Percentiles rank a stretch among this genome's conserved stretches.
Evolutionary conservation across 2,113 vertebrate species (phyloP).

Genomic region (Muntiacus reevesi): DNA sequence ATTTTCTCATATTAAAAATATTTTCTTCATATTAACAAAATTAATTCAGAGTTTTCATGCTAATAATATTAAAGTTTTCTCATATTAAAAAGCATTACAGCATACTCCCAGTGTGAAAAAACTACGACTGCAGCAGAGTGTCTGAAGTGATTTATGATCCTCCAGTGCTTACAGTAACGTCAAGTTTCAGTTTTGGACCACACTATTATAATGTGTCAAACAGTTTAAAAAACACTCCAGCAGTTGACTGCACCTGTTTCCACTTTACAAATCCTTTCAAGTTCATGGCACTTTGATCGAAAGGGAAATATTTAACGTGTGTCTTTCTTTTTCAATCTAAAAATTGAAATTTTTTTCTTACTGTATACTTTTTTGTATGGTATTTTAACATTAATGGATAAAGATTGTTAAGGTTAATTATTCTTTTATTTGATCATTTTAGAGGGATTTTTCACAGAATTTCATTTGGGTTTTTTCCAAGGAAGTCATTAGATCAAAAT

Average conservation of each 20-base stretch:
- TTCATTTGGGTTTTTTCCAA: conserved; percentile 50
- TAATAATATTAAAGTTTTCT: neutral
- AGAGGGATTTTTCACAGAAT: conserved; percentile 13
- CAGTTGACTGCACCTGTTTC: conserved; percentile 84
- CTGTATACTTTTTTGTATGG: conserved; percentile 12
- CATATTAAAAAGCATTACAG: conserved; percentile 55
- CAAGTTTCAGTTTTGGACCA: conserved; percentile 79
- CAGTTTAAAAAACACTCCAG: conserved; percentile 77
- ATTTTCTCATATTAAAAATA: neutral
- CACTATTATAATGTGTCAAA: conserved; percentile 80
- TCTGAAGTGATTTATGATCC: conserved; percentile 85
- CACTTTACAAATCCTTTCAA: conserved; percentile 82
- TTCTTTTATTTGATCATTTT: conserved; percentile 37
- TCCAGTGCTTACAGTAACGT: conserved; percentile 78
- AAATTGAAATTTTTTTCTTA: conserved; percentile 61
- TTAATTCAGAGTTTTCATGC: neutral
- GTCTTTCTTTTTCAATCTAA: conserved; percentile 71
- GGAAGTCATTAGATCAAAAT: conserved; percentile 12
- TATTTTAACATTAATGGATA: conserved; percentile 34
- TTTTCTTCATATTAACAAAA: neutral
- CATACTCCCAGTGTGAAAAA: conserved; percentile 68
- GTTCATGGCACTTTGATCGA: conserved; percentile 76
- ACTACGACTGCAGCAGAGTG: conserved; percentile 67
- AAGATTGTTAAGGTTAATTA: conserved; percentile 29
- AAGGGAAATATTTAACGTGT: conserved; percentile 75